These are phyloP conservation scores for Ptychodera flava DNA, from an alignment of 35 echinoderm and acorn worm species.

Conservation along the genomic window DNA sequence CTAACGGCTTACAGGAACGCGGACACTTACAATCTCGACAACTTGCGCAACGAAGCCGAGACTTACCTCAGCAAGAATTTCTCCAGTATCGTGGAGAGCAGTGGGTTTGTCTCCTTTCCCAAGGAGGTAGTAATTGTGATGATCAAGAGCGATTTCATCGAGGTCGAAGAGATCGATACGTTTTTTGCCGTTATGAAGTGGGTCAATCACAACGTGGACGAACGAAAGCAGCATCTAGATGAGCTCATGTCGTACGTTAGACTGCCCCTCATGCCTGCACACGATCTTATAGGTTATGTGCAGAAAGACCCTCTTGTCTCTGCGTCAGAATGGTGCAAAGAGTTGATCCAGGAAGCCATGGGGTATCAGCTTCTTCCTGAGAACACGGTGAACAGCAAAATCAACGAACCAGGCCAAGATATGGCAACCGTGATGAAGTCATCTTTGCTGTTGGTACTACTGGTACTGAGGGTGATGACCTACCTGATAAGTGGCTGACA, in stretches of 20 bases:
- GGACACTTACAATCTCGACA: not conserved
- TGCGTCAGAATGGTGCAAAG: not conserved
- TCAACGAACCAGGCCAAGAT: not conserved
- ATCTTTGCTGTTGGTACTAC: not conserved
- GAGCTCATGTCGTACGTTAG: not conserved
- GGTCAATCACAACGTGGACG: not conserved
- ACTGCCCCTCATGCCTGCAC: not conserved
- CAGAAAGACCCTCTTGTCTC: not conserved
- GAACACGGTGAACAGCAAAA: not conserved
- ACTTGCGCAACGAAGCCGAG: not conserved
- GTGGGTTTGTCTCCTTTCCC: not conserved
- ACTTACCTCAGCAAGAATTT: not conserved
- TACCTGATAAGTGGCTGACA: not conserved
- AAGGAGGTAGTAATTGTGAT: not conserved
- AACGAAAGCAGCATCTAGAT: not conserved
- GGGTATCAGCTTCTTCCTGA: not conserved
- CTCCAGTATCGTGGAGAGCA: not conserved
- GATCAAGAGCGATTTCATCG: not conserved
- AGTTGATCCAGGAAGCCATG: not conserved
- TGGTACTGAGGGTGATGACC: not conserved
- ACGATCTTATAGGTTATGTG: not conserved
- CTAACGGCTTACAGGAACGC: not conserved
- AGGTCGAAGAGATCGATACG: not conserved
- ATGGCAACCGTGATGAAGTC: not conserved
- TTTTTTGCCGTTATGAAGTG: not conserved